A percentile compares a stretch with the other conserved stretches of the same genome.
Evolutionary conservation across 1,140 invertebrate genomes (phyloP).

Genomic region (Drosophila nigromelanica): DNA sequence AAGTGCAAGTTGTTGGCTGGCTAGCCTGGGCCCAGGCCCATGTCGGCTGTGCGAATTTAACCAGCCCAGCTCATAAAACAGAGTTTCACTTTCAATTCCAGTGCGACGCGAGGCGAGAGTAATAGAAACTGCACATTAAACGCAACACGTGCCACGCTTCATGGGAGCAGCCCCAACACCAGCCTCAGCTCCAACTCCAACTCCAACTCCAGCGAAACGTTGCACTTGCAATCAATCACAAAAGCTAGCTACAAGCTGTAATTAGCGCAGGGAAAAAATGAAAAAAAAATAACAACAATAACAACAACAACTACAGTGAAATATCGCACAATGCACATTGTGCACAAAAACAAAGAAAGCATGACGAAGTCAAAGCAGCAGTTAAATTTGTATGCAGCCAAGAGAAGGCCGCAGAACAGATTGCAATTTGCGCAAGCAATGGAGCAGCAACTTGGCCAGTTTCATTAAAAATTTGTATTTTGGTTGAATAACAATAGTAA

Average conservation of each 20-base stretch:
- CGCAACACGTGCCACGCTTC: conserved; percentile 79
- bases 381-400: conserved; percentile 31
- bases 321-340: conserved; percentile 75
- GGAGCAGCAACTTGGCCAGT: conserved; percentile 77
- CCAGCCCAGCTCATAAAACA: conserved; percentile 59
- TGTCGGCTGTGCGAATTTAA: conserved; percentile 9
- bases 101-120: conserved; percentile 60
- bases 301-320: conserved; percentile 47
- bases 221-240: conserved; percentile 79
- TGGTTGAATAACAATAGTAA: conserved; percentile 81
- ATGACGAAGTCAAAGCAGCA: conserved; percentile 59
- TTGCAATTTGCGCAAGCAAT: conserved; percentile 76
- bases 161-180: conserved; percentile 62
- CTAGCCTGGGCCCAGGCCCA: conserved; percentile 14
- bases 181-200: conserved; percentile 33
- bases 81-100: conserved; percentile 76
- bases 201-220: conserved; percentile 43
- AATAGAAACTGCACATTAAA: conserved; percentile 82
- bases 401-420: conserved; percentile 71
- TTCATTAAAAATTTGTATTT: conserved; percentile 77
- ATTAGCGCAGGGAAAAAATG: conserved; percentile 77
- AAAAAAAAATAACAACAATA: conserved; percentile 32
- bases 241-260: conserved; percentile 60
- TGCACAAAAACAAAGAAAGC: conserved; percentile 75
- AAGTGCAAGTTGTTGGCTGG: conserved; percentile 69